These are phyloP conservation scores for Julus scandinavius DNA, from an alignment of 2,888 invertebrate genomes.

Conservation along the genomic window DNA sequence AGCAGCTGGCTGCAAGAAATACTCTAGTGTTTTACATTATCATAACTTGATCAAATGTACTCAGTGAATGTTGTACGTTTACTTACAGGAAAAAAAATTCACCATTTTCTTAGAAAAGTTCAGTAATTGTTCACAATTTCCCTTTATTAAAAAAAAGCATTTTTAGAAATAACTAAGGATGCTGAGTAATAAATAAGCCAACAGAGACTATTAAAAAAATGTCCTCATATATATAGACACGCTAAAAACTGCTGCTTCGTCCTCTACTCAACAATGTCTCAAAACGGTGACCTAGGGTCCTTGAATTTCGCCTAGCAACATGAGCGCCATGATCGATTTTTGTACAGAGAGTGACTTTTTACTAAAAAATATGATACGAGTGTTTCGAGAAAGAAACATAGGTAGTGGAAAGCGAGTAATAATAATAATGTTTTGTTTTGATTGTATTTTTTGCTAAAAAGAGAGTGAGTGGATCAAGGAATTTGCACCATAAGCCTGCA, in stretches of 20 bases:
- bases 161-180: background rate
- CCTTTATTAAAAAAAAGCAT: too few species aligned
- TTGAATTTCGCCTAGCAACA: conserved; percentile 33
- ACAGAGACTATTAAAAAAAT: background rate
- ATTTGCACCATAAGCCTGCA: background rate
- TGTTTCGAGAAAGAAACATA: conserved; percentile 21
- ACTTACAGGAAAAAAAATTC: too few species aligned
- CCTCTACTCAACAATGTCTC: conserved; percentile 25
- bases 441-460: conserved; percentile 23
- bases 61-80: too few species aligned
- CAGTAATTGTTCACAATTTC: too few species aligned
- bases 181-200: background rate
- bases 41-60: too few species aligned
- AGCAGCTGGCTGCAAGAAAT: too few species aligned
- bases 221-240: background rate
- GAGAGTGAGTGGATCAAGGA: conserved; percentile 17
- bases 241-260: conserved; percentile 2
- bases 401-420: background rate
- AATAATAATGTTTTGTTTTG: conserved; percentile 33
- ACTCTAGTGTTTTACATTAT: too few species aligned
- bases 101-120: too few species aligned
- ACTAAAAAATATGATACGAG: background rate
- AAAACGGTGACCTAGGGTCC: conserved; percentile 33
- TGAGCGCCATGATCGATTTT: conserved; percentile 15
- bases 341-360: conserved; percentile 26